Percentiles rank a stretch among this genome's conserved stretches.
Evolutionary conservation across 2,888 invertebrate genomes (phyloP).

Genomic region (Hirtodrosophila confusa): DNA sequence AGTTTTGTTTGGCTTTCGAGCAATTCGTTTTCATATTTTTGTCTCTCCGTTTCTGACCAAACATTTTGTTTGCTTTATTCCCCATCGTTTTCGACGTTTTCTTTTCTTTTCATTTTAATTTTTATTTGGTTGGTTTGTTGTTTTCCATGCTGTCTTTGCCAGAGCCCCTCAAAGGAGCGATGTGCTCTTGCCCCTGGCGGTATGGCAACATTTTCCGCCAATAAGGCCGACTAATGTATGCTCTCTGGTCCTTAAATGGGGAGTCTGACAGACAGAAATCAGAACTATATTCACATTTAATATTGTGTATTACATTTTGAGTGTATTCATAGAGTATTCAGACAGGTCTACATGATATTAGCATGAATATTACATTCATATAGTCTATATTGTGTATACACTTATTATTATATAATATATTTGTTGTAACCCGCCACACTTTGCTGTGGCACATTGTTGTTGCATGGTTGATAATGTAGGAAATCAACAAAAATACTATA

Average conservation of each 20-base stretch:
- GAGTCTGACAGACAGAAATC: no score
- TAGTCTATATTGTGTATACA: no score
- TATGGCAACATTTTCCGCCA: background rate
- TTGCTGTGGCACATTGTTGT: no score
- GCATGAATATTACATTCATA: no score
- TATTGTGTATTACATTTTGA: no score
- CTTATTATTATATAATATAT: no score
- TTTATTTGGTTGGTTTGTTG: conserved; percentile 14
- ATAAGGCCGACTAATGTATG: conserved; percentile 10
- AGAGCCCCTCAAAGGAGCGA: conserved; percentile 22
- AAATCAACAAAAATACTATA: no score
- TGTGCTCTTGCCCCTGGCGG: conserved; percentile 6
- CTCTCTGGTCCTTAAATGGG: conserved; percentile 23
- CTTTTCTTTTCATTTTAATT: conserved; percentile 5
- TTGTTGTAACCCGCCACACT: no score
- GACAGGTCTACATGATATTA: no score
- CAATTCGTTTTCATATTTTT: conserved; percentile 24
- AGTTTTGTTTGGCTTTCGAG: conserved; percentile 24
- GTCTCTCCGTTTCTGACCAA: conserved; percentile 14
- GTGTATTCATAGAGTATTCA: no score
- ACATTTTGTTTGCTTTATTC: conserved; percentile 31
- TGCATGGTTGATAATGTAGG: no score
- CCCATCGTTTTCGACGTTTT: conserved; percentile 12
- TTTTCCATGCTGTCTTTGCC: conserved; percentile 14
- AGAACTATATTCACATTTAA: no score